Evolutionary conservation across 2,888 invertebrate genomes (phyloP), one percentile per base, ranked within the genome.

Genomic region (Rhabditoides inermis): DNA sequence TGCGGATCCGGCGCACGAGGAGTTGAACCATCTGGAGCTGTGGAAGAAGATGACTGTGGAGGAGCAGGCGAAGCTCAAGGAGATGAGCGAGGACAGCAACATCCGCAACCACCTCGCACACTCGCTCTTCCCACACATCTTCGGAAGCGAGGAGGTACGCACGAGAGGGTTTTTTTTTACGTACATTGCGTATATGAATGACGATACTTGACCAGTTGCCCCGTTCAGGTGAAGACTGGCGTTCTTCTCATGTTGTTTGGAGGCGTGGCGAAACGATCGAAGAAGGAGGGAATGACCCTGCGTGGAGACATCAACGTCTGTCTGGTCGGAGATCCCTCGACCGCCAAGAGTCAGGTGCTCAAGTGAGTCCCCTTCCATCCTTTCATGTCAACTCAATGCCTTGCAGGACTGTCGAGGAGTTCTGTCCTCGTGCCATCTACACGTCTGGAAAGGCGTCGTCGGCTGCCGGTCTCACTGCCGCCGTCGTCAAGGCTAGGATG

Each of bases 391-490:
- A 46, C 18, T 26, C 56, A 61, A 26, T 52, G 52, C 23, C n/a
- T 27, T 41, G 39, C 37, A 78, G 77, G 56, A 77, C 82, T 76
- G 83, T 85, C 1, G 83, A 90, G 7, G 91, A 94, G 76, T 90
- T 98, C 78, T 86, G 88, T 20, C 95, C 98, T 0, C 83, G 95
- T 26, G 92, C 95, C 0, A 87, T 98, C 4, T 98, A 99, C 79
- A 99, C 98, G 0, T 94, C 92, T 39, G 98, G 98, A 6, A 98
- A 98, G 80, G 98, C 94, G 0, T 94, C 92, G 0, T 86, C 87
- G 2, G 95, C 98, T 0, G 95, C 98, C 47, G 98, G 98, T 82
- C 82, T 98, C 45, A 98, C 98, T 0, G 98, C 98, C 0, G 98
- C 98, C 20, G 98, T 99, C 0, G 94, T 98, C 0, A 85, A 84